Percentiles rank a stretch among this genome's conserved stretches.
phyloP scores from a whole-genome alignment of 2,113 vertebrate genomes.

The Ovis canadensis region DNA sequence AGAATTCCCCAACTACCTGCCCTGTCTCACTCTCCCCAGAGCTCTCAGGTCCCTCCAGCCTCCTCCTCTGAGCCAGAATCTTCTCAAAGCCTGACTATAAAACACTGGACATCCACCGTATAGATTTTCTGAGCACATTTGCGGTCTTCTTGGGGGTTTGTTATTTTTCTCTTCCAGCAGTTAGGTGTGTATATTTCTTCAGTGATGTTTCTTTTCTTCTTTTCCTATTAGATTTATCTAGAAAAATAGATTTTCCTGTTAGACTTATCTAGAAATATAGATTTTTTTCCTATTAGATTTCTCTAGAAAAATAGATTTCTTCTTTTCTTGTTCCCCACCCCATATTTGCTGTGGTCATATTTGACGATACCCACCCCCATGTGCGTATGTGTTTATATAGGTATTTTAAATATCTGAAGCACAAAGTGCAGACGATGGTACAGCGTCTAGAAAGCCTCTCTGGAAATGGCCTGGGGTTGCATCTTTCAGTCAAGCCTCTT shows the following conservation, averaged over 20 bases:
- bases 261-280: background rate
- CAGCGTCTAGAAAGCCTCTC: background rate
- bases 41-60: background rate
- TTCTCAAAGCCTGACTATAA: background rate
- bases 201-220: background rate
- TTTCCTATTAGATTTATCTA: background rate
- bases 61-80: background rate
- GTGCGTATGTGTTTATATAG: background rate
- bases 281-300: background rate
- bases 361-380: background rate
- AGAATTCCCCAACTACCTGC: background rate
- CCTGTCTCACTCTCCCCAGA: background rate
- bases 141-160: background rate
- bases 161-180: background rate
- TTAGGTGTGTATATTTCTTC: background rate
- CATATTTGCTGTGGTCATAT: background rate
- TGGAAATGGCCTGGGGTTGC: constrained; percentile 27
- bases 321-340: background rate
- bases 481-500: background rate
- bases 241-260: background rate
- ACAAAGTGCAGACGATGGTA: background rate
- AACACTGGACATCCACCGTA: background rate
- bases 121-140: background rate
- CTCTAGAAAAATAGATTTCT: background rate
- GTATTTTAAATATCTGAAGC: background rate